Conservation (phyloP, 2,888 invertebrate genomes). For the Drosophila conformis region DNA sequence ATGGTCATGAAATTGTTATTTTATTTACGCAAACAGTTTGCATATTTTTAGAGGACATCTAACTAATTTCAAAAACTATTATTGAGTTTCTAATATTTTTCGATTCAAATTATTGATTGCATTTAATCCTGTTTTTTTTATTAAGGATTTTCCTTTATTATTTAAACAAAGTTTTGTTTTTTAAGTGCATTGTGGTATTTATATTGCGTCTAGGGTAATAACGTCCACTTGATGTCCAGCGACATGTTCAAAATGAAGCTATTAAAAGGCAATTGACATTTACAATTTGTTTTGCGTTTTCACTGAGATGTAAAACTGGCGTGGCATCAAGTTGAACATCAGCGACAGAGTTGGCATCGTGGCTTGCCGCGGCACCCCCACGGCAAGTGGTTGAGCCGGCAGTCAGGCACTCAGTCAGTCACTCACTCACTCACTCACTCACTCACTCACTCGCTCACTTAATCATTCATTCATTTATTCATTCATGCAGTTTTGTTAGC, state of each 20-base stretch:
- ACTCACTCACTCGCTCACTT: conserved; percentile 53
- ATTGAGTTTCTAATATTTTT: neutral
- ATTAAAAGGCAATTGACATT: conserved; percentile 59
- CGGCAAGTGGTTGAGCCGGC: conserved; percentile 38
- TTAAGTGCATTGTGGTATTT: conserved; percentile 14
- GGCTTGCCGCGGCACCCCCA: conserved; percentile 61
- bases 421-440: conserved; percentile 27
- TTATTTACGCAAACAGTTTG: neutral
- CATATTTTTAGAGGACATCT: neutral
- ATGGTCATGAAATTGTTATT: neutral
- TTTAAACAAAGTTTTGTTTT: neutral
- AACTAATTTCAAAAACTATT: neutral
- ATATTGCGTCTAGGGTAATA: conserved; percentile 18
- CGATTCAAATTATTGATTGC: neutral
- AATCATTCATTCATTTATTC: conserved; percentile 64
- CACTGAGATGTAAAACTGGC: conserved; percentile 44
- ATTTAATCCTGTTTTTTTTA: neutral
- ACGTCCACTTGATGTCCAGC: conserved; percentile 43
- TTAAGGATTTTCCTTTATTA: neutral
- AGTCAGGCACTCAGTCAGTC: conserved; percentile 20
- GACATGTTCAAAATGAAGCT: conserved; percentile 59
- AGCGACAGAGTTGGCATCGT: conserved; percentile 15
- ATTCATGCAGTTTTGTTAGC: conserved; percentile 74
- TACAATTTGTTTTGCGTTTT: conserved; percentile 64
- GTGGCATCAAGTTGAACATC: conserved; percentile 39